Evolutionary conservation across 1,140 invertebrate genomes (phyloP).

Genomic region (Drosophila ananassae): DNA sequence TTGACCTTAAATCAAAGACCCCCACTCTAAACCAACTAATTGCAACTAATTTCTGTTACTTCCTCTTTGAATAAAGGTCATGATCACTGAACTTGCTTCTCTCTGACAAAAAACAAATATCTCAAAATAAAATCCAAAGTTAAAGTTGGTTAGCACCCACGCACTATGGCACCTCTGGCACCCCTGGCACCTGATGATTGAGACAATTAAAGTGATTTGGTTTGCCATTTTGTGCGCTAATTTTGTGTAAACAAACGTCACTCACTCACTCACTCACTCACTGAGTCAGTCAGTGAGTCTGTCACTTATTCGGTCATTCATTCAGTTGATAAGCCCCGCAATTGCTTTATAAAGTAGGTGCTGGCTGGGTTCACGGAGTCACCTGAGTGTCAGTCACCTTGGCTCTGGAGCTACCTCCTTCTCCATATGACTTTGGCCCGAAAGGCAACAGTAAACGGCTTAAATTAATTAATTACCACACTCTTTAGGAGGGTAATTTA

Average conservation of each 20-base stretch:
- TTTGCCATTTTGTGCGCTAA: slow-evolving; percentile 67
- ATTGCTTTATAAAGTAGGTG: slow-evolving; percentile 12
- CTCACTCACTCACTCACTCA: slow-evolving; percentile 35
- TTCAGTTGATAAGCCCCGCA: slow-evolving; percentile 1
- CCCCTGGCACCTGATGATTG: slow-evolving; percentile 31
- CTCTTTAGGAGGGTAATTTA: slow-evolving; percentile 14
- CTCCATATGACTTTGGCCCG: slow-evolving; percentile 52
- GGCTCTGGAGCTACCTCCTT: slow-evolving; percentile 39
- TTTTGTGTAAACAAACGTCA: slow-evolving; percentile 65
- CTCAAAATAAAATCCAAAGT: no score
- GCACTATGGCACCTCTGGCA: slow-evolving; percentile 9
- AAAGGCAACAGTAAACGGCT: slow-evolving; percentile 11
- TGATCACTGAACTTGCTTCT: slow-evolving; percentile 1
- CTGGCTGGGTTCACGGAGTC: slow-evolving; percentile 16
- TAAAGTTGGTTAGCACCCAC: slow-evolving; percentile 20
- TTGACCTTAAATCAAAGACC: no score
- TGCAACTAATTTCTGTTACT: slow-evolving; percentile 19
- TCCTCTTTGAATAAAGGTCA: slow-evolving; percentile 38
- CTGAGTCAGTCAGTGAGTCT: slow-evolving; percentile 18
- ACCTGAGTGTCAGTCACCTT: slow-evolving; percentile 66
- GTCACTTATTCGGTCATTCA: neutral
- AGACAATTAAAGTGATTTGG: slow-evolving; percentile 71
- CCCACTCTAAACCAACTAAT: neutral
- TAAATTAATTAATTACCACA: slow-evolving; percentile 42
- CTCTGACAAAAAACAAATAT: no score